These are phyloP conservation scores for Euwallacea similis DNA, from an alignment of 1,140 invertebrate genomes.

Conservation along the genomic window DNA sequence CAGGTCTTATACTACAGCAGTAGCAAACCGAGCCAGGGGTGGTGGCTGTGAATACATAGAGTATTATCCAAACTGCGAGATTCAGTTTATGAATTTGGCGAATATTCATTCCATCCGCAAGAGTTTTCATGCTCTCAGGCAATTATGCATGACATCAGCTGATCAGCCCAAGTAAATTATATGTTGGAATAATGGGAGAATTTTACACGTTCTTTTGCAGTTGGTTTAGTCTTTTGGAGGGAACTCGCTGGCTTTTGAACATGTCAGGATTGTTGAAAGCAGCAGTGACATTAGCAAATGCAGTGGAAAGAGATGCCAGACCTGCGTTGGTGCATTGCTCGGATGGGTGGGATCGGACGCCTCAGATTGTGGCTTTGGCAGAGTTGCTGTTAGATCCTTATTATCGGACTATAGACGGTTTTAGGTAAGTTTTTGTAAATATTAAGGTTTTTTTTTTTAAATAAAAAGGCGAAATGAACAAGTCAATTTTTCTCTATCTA, in stretches of 20 bases:
- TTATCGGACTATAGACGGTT: slow-evolving; percentile 81
- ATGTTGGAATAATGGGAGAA: not conserved
- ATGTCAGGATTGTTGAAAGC: slow-evolving; percentile 81
- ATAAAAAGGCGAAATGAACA: slow-evolving; percentile 60
- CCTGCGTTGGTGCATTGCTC: slow-evolving; percentile 95
- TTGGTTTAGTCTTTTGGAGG: slow-evolving; percentile 85
- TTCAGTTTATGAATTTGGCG: slow-evolving; percentile 95
- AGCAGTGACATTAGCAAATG: slow-evolving; percentile 75
- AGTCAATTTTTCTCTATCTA: not conserved
- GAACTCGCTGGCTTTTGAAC: slow-evolving; percentile 88
- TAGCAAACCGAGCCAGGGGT: slow-evolving; percentile 92
- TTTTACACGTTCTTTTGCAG: slow-evolving; percentile 57
- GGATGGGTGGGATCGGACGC: slow-evolving; percentile 96
- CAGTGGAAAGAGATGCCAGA: slow-evolving; percentile 79
- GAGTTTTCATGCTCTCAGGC: slow-evolving; percentile 76
- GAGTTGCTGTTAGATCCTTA: slow-evolving; percentile 92
- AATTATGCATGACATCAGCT: slow-evolving; percentile 72
- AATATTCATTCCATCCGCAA: slow-evolving; percentile 96
- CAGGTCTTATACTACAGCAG: slow-evolving; percentile 90
- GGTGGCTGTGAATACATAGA: slow-evolving; percentile 95
- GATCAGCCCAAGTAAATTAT: slow-evolving; percentile 73
- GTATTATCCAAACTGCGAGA: slow-evolving; percentile 92
- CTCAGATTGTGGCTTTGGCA: slow-evolving; percentile 89
- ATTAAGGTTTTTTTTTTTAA: not conserved
- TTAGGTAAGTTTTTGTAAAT: slow-evolving; percentile 28